Evolutionary conservation across 1,140 invertebrate species (phyloP).

Genomic region (Cydia fagiglandana): DNA sequence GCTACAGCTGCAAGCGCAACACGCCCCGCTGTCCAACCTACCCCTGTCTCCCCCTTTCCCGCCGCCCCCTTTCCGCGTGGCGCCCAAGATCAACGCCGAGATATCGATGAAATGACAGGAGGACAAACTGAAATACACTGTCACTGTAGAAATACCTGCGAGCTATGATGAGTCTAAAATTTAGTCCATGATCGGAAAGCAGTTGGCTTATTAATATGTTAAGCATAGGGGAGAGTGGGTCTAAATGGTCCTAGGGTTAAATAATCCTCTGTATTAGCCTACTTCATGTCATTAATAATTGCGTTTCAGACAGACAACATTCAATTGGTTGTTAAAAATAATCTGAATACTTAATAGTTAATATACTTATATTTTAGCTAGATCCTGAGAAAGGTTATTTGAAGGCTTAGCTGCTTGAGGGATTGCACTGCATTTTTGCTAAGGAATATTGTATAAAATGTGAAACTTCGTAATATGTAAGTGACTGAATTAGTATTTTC

Average conservation of each 20-base stretch:
- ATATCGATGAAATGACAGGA: conserved; percentile 67
- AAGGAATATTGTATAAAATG: not conserved
- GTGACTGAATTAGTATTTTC: not conserved
- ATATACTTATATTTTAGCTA: not conserved
- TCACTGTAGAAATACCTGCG: conserved; percentile 47
- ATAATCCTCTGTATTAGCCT: not conserved
- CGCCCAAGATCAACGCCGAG: conserved; percentile 63
- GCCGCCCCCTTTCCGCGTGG: conserved; percentile 44
- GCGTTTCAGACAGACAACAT: too few relatives aligned
- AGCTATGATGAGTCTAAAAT: conserved; percentile 35
- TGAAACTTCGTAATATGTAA: not conserved
- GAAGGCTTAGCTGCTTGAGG: not conserved
- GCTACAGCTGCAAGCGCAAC: conserved; percentile 57
- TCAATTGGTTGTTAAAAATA: not conserved
- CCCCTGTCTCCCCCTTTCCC: conserved; percentile 18
- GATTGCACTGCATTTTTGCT: not conserved
- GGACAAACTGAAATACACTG: conserved; percentile 45
- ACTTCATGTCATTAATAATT: not conserved
- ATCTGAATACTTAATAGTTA: not conserved
- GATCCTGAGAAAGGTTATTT: not conserved
- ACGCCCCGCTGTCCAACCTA: conserved; percentile 39
- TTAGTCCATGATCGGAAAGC: conserved; percentile 20
- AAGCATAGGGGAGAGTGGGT: not conserved
- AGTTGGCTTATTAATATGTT: not conserved
- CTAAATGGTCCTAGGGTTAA: not conserved